Base-by-base conservation (phyloP, 53 echinoderm and acorn worm species). In the Echinarachnius parma region DNA sequence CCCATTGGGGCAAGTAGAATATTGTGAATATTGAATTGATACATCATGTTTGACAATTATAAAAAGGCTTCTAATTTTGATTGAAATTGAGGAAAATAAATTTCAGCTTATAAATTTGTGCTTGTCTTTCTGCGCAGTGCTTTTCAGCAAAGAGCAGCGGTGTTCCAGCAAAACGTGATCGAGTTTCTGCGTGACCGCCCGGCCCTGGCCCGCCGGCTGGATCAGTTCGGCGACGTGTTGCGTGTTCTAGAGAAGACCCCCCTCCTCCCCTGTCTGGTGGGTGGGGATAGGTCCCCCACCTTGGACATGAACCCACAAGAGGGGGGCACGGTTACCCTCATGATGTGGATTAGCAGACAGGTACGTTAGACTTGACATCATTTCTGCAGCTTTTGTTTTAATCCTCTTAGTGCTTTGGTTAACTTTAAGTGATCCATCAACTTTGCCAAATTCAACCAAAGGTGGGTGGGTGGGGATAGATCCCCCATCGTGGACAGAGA, bases 311-410 rank as follows among this genome's bases (percentile, higher is more conserved):
- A 3, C 20, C 34, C 61, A 0, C 3, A 7, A 16, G 27, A 71
- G 29, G 75, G 50, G 0, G 59, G 45, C 61, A 81, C 77, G 59
- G 61, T 91, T 27, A 82, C 87, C 1, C 82, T 95, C 14, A 81
- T 95, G 84, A 78, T 84, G 66, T 95, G 96, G 96, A 95, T 95
- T 3, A 95, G 96, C 60, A 90, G 87, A 44, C 96, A 95, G 96
- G 95, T 95, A 74, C 39, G n/a, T n/a, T n/a, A n/a, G n/a, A n/a
- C n/a, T n/a, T n/a, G n/a, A n/a, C n/a, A n/a, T n/a, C n/a, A n/a
- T n/a, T n/a, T n/a, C n/a, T 39, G 13, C 39, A 39, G 39, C 13
- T 9, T 7, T 39, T 39, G 7, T 39, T 39, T 39, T 39, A 9
- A 13, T 13, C 39, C 39, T 39, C 39, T 39, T 39, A 9, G n/a